Evolutionary conservation across 2,113 vertebrate genomes (phyloP).

Genomic region (Austrofundulus limnaeus): DNA sequence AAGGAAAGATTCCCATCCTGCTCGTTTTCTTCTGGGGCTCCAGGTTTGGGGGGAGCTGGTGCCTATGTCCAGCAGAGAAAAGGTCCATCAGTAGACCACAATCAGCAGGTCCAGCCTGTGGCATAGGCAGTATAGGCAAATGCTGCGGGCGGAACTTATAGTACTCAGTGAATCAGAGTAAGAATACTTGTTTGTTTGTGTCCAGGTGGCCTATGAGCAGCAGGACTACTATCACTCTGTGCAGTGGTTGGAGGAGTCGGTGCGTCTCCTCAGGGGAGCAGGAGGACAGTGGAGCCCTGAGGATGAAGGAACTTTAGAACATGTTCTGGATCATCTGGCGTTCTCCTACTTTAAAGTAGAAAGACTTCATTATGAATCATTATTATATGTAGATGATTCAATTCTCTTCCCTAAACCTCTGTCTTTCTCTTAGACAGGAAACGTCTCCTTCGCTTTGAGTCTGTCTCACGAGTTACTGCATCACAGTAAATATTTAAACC

Average conservation of each 20-base stretch:
- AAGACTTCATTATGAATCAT: not conserved
- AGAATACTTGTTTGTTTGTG: constrained; percentile 10
- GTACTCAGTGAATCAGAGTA: not conserved
- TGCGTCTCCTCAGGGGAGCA: constrained; percentile 82
- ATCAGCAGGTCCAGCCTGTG: too few relatives aligned
- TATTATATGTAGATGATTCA: not conserved
- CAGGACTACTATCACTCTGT: constrained; percentile 93
- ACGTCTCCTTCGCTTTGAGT: constrained; percentile 85
- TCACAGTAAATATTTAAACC: constrained; percentile 77
- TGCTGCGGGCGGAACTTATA: too few relatives aligned
- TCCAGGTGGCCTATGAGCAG: constrained; percentile 90
- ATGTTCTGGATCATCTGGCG: constrained; percentile 90
- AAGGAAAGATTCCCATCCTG: too few relatives aligned
- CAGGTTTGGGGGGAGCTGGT: too few relatives aligned
- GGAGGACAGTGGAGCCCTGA: constrained; percentile 84
- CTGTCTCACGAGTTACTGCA: constrained; percentile 89
- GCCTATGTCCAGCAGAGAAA: too few relatives aligned
- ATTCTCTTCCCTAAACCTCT: constrained; percentile 3
- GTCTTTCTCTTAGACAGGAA: constrained; percentile 84
- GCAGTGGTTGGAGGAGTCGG: constrained; percentile 89
- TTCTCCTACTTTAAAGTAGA: constrained; percentile 89
- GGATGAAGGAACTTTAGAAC: constrained; percentile 86
- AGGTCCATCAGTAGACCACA: too few relatives aligned
- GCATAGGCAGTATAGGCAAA: too few relatives aligned
- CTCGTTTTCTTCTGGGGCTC: too few relatives aligned